Base-by-base conservation (phyloP, 2,113 vertebrate species). In the Arvicanthis niloticus region DNA sequence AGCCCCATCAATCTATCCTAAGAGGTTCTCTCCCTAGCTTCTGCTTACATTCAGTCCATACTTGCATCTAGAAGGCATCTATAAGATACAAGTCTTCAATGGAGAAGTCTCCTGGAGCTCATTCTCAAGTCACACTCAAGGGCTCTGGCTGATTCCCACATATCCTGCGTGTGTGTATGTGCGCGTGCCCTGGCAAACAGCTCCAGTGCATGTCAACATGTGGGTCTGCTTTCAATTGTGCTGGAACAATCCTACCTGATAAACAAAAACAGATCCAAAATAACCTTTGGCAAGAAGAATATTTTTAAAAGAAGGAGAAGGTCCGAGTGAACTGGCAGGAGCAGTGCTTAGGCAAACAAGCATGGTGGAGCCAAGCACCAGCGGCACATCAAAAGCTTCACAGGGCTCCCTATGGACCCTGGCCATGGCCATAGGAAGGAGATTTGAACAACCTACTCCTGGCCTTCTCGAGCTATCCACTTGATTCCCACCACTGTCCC, bases 191-290 rank as follows among this genome's bases (percentile, higher is more conserved):
- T 95, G 95, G 92, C 70, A 12, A 89, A 81, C 62, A 56, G 95
- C 77, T 78, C 93, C 16, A 26, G 84, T 51, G 42, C 40, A 22
- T 97, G 95, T 97, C 94, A 94, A 77, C 97, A 92, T 26, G 78
- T 73, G 89, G 81, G 95, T 98, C 98, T 98, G 98, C 93, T 98
- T 98, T 97, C 98, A 98, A 98, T 94, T 97, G 94, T 89, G 80
- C 26, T 91, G 91, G 97, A 98, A 98, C 97, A 98, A 95, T 78
- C 97, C 94, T 97, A 98, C 98, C 97, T 98, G 98, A 97, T 97
- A 98, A 98, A 98, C 97, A 98, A 98, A 98, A 98, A 98, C 96
- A 98, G 98, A 98, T 98, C 95, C 98, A 98, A 98, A 98, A 96
- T 94, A 97, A 98, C 97, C 97, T 95, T 97, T 98, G 97, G 98